A percentile compares a stretch with the other conserved stretches of the same genome.
phyloP scores from a whole-genome alignment of 2,888 invertebrate genomes.

The Chrysina gloriosa region DNA sequence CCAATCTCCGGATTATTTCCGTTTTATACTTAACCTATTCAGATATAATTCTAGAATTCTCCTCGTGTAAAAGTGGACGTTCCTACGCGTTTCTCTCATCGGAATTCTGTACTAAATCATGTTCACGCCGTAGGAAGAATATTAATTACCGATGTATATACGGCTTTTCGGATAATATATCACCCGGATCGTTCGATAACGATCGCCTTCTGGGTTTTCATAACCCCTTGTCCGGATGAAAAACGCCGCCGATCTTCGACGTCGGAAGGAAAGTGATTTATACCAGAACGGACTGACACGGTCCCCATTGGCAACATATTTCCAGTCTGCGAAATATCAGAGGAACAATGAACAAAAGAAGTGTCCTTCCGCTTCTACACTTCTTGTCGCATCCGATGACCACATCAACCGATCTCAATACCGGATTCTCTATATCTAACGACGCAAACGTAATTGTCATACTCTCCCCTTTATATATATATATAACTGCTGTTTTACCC shows the following conservation, averaged over 20 bases:
- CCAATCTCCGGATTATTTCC: too few relatives aligned
- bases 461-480: constrained; percentile 56
- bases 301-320: constrained; percentile 39
- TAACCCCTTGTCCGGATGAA: constrained; percentile 20
- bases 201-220: not conserved
- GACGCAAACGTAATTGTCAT: constrained; percentile 65
- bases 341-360: constrained; percentile 40
- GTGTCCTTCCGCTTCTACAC: constrained; percentile 49
- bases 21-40: too few relatives aligned
- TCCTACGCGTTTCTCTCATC: not conserved
- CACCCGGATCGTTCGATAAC: constrained; percentile 8
- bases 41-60: not conserved
- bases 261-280: constrained; percentile 31
- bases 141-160: constrained; percentile 10
- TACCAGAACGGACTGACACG: constrained; percentile 23
- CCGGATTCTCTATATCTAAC: constrained; percentile 64
- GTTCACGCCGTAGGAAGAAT: not conserved
- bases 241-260: constrained; percentile 8
- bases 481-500: constrained; percentile 45
- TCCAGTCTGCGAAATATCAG: constrained; percentile 40
- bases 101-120: not conserved
- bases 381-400: constrained; percentile 58
- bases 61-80: too few relatives aligned
- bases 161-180: constrained; percentile 1
- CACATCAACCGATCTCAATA: constrained; percentile 58